Evolutionary conservation across 2,888 invertebrate genomes (phyloP).

Genomic region (Hypsopygia costalis): DNA sequence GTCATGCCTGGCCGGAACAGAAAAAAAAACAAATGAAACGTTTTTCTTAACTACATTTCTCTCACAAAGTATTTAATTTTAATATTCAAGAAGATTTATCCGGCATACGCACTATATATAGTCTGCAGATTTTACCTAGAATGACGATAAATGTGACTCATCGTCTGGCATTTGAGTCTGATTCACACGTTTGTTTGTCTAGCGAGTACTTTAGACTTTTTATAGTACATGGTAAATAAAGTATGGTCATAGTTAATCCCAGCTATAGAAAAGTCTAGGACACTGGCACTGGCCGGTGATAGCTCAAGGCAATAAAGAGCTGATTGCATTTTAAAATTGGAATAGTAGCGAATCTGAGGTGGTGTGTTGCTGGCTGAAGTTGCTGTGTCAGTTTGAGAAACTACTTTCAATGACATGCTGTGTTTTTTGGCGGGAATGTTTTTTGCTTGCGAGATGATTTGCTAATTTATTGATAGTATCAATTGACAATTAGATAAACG

Average conservation of each 20-base stretch:
- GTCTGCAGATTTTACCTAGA: too few species aligned
- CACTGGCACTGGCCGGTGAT: slow-evolving; percentile 9
- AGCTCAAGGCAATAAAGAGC: slow-evolving; percentile 50
- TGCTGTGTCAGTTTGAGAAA: too few species aligned
- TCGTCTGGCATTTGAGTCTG: neutral
- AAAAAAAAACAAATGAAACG: neutral
- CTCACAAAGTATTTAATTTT: too few species aligned
- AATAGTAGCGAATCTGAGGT: slow-evolving; percentile 37
- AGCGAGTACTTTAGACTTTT: neutral
- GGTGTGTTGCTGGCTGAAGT: too few species aligned
- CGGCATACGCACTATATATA: too few species aligned
- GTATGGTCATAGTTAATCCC: neutral
- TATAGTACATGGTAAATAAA: neutral
- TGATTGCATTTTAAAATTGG: slow-evolving; percentile 63
- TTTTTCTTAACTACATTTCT: neutral
- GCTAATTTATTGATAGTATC: too few species aligned
- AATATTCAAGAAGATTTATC: too few species aligned
- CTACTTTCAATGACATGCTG: too few species aligned
- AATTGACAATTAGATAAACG: too few species aligned
- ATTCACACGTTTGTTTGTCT: neutral
- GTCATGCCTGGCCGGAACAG: slow-evolving; percentile 7
- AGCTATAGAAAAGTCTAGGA: neutral
- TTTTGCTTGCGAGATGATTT: too few species aligned
- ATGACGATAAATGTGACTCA: neutral
- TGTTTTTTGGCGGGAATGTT: too few species aligned